Evolutionary conservation across 2,113 vertebrate genomes (phyloP).

Genomic region (Ascaphus truei): DNA sequence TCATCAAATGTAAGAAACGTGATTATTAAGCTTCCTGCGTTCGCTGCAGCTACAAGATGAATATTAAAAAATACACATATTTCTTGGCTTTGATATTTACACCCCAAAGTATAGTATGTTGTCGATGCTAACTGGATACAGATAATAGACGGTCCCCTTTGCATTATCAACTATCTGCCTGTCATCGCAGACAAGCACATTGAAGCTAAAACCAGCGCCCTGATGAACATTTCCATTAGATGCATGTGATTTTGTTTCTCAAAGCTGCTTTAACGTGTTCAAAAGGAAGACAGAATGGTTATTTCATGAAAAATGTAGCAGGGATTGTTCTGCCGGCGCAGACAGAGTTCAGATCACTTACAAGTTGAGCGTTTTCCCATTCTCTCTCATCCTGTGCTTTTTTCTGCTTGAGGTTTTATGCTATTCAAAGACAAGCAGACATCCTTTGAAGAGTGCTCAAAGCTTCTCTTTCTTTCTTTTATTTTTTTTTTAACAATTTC

Average conservation of each 20-base stretch:
- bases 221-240: background rate
- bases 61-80: no score
- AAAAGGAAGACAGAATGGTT: conserved; percentile 6
- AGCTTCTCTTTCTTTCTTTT: conserved; percentile 42
- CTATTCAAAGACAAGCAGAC: conserved; percentile 60
- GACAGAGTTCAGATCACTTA: conserved; percentile 42
- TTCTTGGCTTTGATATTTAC: no score
- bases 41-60: no score
- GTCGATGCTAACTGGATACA: no score
- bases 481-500: conserved; percentile 40
- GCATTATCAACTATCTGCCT: background rate
- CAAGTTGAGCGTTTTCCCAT: conserved; percentile 48
- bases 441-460: conserved; percentile 58
- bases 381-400: conserved; percentile 45
- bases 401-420: conserved; percentile 52
- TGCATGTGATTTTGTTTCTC: background rate
- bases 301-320: conserved; percentile 37
- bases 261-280: background rate
- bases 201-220: background rate
- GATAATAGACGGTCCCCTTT: no score
- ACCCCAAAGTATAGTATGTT: no score
- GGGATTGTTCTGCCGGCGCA: conserved; percentile 39
- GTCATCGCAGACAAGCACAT: background rate
- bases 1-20: no score
- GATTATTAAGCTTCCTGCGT: no score